phyloP scores from a whole-genome alignment of 2,113 vertebrate species.

The Ranitomeya variabilis region DNA sequence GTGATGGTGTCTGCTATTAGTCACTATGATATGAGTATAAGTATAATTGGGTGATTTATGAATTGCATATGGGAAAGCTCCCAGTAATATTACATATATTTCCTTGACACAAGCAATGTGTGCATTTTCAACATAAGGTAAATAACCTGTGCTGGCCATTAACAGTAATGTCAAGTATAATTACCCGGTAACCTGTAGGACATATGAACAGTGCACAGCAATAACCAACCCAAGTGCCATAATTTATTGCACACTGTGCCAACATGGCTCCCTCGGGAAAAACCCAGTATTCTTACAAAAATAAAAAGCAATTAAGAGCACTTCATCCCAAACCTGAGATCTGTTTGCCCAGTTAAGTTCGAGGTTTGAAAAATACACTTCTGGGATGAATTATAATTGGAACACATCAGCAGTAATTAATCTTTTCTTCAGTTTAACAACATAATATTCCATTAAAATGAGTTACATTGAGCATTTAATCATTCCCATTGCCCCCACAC shows the following conservation, averaged over 20 bases:
- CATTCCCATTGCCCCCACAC: neutral
- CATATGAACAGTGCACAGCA: conserved; percentile 67
- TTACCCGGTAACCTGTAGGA: conserved; percentile 63
- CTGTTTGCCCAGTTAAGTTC: neutral
- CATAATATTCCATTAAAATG: conserved; percentile 40
- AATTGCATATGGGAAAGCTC: conserved; percentile 34
- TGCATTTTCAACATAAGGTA: conserved; percentile 61
- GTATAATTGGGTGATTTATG: conserved; percentile 37
- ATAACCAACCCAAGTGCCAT: conserved; percentile 64
- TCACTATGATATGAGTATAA: conserved; percentile 36
- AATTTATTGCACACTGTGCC: conserved; percentile 72
- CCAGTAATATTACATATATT: conserved; percentile 45
- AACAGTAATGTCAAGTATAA: conserved; percentile 69
- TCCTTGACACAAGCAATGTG: conserved; percentile 31
- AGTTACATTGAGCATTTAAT: conserved; percentile 26
- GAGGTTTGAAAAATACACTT: conserved; percentile 26
- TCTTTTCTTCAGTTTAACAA: conserved; percentile 28
- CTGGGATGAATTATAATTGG: conserved; percentile 31
- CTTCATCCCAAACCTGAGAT: conserved; percentile 19
- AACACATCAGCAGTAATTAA: conserved; percentile 28
- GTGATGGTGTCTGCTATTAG: conserved; percentile 46
- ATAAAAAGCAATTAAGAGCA: conserved; percentile 64
- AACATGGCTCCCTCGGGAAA: conserved; percentile 69
- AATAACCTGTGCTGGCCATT: conserved; percentile 61
- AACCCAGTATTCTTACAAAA: conserved; percentile 69